Evolutionary conservation across 1,140 invertebrate genomes (phyloP).

Genomic region (Brachionus angularis): DNA sequence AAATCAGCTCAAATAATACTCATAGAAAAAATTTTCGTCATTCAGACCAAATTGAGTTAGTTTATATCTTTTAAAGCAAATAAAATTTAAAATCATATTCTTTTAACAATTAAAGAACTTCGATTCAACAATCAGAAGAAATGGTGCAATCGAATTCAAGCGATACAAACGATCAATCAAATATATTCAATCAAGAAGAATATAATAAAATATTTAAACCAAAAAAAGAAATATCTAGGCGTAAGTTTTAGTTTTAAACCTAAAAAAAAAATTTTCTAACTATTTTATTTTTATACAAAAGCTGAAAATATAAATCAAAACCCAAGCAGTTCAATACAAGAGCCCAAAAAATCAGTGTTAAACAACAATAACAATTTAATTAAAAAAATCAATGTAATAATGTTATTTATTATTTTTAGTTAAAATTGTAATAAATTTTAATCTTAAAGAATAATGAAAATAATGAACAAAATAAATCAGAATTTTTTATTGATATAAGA

Average conservation of each 20-base stretch:
- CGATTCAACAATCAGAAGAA: slow-evolving; percentile 9
- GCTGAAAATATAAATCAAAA: background rate
- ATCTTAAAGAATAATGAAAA: no score
- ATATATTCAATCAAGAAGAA: slow-evolving; percentile 42
- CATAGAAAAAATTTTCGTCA: slow-evolving; percentile 17
- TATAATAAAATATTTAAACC: slow-evolving; percentile 40
- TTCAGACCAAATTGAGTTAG: slow-evolving; percentile 25
- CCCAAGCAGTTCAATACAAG: background rate
- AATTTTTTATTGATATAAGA: slow-evolving; percentile 22
- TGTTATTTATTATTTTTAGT: no score
- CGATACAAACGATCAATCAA: background rate
- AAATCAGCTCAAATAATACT: background rate
- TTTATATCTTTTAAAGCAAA: background rate
- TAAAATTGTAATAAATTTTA: no score
- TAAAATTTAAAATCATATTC: no score
- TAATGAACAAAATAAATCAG: no score
- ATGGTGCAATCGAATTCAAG: background rate
- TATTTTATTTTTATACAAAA: background rate
- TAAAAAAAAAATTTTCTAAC: background rate
- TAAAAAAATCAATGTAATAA: background rate
- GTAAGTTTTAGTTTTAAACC: background rate
- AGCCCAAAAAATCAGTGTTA: background rate
- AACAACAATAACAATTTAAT: background rate
- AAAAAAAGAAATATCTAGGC: background rate
- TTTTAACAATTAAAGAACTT: no score